Percentiles rank a stretch among this genome's conserved stretches.
Evolutionary conservation across 2,113 vertebrate genomes (phyloP).

Genomic region (Takifugu bimaculatus): DNA sequence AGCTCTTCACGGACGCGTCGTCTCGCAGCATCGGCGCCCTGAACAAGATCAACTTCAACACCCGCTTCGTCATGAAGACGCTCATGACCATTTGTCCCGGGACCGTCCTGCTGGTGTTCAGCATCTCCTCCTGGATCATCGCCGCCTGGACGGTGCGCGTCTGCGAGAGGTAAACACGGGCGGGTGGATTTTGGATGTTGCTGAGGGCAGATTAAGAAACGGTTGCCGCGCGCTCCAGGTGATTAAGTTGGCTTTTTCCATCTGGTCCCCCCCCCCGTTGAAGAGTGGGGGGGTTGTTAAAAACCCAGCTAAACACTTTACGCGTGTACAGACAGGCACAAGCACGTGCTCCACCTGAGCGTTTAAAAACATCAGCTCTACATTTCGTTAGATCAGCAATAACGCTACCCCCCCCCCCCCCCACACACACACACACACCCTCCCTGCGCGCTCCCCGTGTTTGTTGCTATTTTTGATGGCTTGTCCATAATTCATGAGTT

Average conservation of each 20-base stretch:
- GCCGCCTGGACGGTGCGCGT: conserved; percentile 93
- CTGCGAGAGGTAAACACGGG: conserved; percentile 84
- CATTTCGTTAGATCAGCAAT: conserved; percentile 61
- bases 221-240: conserved; percentile 33
- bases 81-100: conserved; percentile 95
- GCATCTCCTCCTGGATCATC: conserved; percentile 94
- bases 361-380: conserved; percentile 43
- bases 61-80: conserved; percentile 93
- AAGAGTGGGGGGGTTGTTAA: conserved; percentile 7
- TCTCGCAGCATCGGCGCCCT: conserved; percentile 85
- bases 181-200: conserved; percentile 42
- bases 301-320: conserved; percentile 10
- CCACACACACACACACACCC: too few relatives aligned
- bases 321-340: conserved; percentile 11
- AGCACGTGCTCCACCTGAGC: conserved; percentile 19
- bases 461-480: conserved; percentile 61
- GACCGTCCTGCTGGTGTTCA: conserved; percentile 91
- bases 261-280: conserved; percentile 27
- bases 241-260: conserved; percentile 29
- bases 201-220: conserved; percentile 24
- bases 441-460: conserved; percentile 42
- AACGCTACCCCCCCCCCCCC: conserved; percentile 34
- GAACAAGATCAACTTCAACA: conserved; percentile 95
- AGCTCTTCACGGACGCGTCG: conserved; percentile 89
- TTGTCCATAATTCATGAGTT: conserved; percentile 76